Conservation (phyloP, 2,888 invertebrate species). For the Eudiplozoon nipponicum region DNA sequence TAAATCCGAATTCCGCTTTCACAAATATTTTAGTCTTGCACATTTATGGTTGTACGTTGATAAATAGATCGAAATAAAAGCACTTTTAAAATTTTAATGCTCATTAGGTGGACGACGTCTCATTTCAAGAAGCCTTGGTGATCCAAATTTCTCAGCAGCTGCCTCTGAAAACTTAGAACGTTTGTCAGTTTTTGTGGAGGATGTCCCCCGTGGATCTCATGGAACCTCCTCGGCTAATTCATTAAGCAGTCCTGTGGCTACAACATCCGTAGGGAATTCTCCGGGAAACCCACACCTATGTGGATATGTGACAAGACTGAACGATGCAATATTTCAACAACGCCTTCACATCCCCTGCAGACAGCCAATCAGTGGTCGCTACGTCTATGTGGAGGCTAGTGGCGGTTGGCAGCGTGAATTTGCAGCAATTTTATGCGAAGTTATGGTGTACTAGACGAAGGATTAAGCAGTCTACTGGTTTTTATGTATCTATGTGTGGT, state of each 20-base stretch:
- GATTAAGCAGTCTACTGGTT: no score
- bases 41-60: no score
- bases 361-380: conserved; percentile 20
- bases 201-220: conserved; percentile 19
- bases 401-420: conserved; percentile 24
- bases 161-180: conserved; percentile 28
- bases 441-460: conserved; percentile 24
- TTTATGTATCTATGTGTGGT: no score
- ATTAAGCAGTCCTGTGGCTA: no score
- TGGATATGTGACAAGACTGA: conserved; percentile 28
- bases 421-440: conserved; percentile 25
- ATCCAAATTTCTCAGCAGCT: no score
- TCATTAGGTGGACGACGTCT: no score
- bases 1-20: no score
- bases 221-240: conserved; percentile 14
- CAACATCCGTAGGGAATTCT: no score
- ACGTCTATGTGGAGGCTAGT: conserved; percentile 24
- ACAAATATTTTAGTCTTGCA: no score
- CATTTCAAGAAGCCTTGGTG: no score
- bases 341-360: conserved; percentile 26
- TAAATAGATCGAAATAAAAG: no score
- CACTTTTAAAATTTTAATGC: no score
- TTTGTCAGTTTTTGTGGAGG: conserved; percentile 29
- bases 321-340: conserved; percentile 29
- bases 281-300: conserved; percentile 21